Conservation (phyloP, 2,113 vertebrate species). For the Camelus dromedarius region DNA sequence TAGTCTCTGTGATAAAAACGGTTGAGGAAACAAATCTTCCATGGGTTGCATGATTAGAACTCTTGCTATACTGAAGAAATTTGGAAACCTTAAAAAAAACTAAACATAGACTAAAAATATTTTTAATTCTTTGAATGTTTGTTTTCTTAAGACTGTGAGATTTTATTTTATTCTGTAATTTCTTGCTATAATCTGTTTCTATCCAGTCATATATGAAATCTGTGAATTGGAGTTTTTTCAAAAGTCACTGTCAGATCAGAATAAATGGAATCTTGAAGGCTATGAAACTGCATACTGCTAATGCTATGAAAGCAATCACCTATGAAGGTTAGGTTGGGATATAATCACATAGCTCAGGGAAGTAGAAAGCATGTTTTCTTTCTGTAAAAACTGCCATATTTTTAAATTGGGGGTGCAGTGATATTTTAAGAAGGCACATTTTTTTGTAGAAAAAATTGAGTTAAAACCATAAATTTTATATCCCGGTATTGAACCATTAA, state of each 20-base stretch:
- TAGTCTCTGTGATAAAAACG: constrained; percentile 72
- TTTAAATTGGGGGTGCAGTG: background rate
- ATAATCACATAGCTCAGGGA: background rate
- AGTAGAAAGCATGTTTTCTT: constrained; percentile 29
- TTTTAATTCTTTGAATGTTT: constrained; percentile 54
- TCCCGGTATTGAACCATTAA: background rate
- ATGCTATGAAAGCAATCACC: background rate
- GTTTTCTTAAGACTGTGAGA: background rate
- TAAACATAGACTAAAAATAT: background rate
- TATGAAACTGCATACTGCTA: background rate
- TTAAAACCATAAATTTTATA: constrained; percentile 35
- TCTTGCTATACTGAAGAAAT: constrained; percentile 48
- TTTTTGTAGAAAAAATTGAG: constrained; percentile 1
- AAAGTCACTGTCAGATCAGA: background rate
- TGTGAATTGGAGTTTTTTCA: constrained; percentile 28
- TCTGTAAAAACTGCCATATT: background rate
- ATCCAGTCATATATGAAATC: constrained; percentile 21
- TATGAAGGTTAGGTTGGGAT: background rate
- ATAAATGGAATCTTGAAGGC: background rate
- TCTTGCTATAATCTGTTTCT: constrained; percentile 7
- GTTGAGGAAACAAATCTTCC: constrained; percentile 76
- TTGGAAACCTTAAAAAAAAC: constrained; percentile 16
- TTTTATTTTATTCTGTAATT: constrained; percentile 59
- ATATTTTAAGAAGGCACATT: constrained; percentile 49
- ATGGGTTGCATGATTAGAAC: constrained; percentile 72